Base-by-base conservation (phyloP, 1,140 invertebrate genomes). In the Eulimnadia texana region DNA sequence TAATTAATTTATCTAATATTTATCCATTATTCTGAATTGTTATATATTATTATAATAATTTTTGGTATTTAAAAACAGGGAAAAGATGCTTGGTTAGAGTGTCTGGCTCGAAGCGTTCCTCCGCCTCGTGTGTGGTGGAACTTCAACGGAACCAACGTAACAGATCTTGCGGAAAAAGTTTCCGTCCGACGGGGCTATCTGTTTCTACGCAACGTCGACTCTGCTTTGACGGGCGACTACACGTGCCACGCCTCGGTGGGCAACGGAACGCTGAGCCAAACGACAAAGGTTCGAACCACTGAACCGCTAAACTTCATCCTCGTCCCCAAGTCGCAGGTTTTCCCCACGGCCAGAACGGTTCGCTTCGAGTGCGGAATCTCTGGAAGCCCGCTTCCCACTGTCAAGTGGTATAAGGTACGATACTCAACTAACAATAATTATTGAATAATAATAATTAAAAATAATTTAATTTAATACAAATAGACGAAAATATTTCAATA, bases 361-460 rank as follows among this genome's bases (percentile, higher is more conserved):
- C 77, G 80, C 61, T 81, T 88, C 62, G 80, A 84, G 60, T 89
- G 86, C 72, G 76, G 80, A 67, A 82, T 80, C 11, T 67, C 76
- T 28, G 85, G 84, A 25, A 68, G 74, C 61, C 86, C 85, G 13
- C 70, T 69, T 58, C 84, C 85, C 19, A 73, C 72, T 62, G 68
- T 81, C 28, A 66, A 63, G 28, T 89, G 86, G 86, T 74, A 82
- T 57, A 87, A 86, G 71, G 79, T 63, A 63, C n/a, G n/a, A n/a
- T n/a, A n/a, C 20, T 20, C n/a, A n/a, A 20, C 49, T n/a, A 50
- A 20, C n/a, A n/a, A n/a, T n/a, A n/a, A n/a, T n/a, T n/a, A n/a
- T n/a, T n/a, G n/a, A n/a, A n/a, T n/a, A n/a, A 50, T n/a, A 2
- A 2, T 20, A 86, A 72, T 80, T 83, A 2, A 69, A 76, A 60